Evolutionary conservation across 2,113 vertebrate genomes (phyloP), one percentile per base, ranked within the genome.

Genomic region (Ameiurus melas): DNA sequence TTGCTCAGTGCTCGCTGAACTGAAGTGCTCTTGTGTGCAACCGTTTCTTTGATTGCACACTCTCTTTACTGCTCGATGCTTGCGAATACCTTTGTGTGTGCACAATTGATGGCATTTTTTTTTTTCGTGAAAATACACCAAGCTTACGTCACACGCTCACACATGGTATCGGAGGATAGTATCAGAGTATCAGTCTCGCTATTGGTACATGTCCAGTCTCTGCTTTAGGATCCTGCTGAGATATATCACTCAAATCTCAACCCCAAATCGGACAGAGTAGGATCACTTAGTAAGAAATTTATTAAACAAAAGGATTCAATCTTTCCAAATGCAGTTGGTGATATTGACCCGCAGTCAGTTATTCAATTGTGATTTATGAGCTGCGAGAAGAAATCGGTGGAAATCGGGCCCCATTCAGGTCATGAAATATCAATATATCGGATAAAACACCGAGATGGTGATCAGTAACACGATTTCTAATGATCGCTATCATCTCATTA

Each of bases 391-490:
- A 25, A 60, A 4, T 55, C 51, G 58, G 79, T 75, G 36, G 53
- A 60, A 81, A 73, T 47, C 33, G 58, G 16, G 13, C 27, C 58
- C 60, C 60, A 5, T 47, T 58, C 55, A 30, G 58, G 53, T 88
- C 71, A 83, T 33, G 58, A 88, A 88, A 88, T 83, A 75, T 83
- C 86, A 84, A 83, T 84, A 84, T 75, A 83, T 77, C 64, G 70
- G 39, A 62, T 33, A 77, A 83, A 88, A 75, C 36, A 22, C 25
- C 20, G 80, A 62, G 51, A 73, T 64, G 64, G 55, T 33, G 33
- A 53, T 88, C 68, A 75, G 68, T 75, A 83, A 83, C 68, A 75
- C 33, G 86, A 75, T 83, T 88, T 64, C 33, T 70, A 83, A 71
- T 83, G 81, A 88, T 83, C 20, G 66, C 85, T 66, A 22, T 57